Evolutionary conservation across 1,140 invertebrate genomes (phyloP), one percentile per base, ranked within the genome.

Genomic region (Chrysoperla carnea): DNA sequence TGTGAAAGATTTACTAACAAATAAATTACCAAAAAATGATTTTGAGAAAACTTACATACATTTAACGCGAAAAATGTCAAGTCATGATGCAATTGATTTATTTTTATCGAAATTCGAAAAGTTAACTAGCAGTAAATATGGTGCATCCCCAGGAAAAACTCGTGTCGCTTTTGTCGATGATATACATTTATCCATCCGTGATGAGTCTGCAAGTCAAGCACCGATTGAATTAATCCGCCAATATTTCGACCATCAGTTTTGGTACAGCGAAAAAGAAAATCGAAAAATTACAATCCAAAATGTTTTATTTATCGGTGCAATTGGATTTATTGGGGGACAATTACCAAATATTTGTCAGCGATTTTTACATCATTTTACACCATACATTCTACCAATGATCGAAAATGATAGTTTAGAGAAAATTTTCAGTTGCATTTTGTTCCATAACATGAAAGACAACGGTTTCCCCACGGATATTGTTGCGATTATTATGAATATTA

Each of bases 91-190:
- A 1, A 87, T 93, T 63, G 85, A 90, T 37, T 69, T 92, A 45
- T 74, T 94, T 29, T 71, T 93, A 50, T 81, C 83, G 0, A 90
- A 90, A 59, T 58, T 92, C 41, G 74, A 78, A 39, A 90, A 88
- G 61, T 68, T 74, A 53, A 73, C 78, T 46, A 80, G 81, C 54
- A 81, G 83, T 45, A 75, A 79, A 40, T 93, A 78, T 61, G 86
- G 86, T 0, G 83, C 89, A 4, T 74, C 81, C 2, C 70, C 72
- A 48, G 82, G 77, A 6, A 83, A 83, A 55, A 69, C 68, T 42
- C 75, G 74, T 37, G 69, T 93, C 17, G 76, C 91, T 31, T 94
- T 94, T 61, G 76, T 94, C 35, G 91, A 96, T 58, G 90, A 96
- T 59, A 72, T 94, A 55, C 92, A 92, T 55, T 88, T 93, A 84